Evolutionary conservation across 2,888 invertebrate species (phyloP).

Genomic region (Danaus chrysippus): DNA sequence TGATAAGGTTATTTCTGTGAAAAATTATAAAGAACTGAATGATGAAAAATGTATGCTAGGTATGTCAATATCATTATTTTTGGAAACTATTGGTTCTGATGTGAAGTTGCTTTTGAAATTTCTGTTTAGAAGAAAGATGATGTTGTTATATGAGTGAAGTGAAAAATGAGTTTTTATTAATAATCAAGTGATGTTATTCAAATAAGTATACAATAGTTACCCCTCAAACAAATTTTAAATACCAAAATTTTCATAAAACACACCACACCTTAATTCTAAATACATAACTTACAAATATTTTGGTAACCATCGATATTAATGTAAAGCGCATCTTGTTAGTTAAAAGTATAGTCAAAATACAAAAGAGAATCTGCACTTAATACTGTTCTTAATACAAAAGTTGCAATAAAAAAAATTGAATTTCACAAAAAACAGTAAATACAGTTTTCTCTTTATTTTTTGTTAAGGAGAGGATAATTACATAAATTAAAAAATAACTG

Average conservation of each 20-base stretch:
- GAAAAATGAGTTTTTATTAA: not conserved
- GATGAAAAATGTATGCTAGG: no score
- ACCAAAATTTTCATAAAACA: slow-evolving; percentile 42
- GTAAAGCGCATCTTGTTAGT: slow-evolving; percentile 36
- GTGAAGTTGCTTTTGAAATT: no score
- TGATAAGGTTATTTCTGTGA: no score
- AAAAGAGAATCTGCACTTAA: slow-evolving; percentile 19
- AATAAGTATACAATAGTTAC: slow-evolving; percentile 15
- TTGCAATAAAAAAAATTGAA: not conserved
- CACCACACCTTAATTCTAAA: slow-evolving; percentile 75
- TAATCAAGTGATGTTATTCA: not conserved
- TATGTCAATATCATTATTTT: no score
- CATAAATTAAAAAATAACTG: not conserved
- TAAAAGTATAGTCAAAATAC: slow-evolving; percentile 1
- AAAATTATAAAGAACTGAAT: no score
- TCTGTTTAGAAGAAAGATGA: not conserved
- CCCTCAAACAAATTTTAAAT: slow-evolving; percentile 25
- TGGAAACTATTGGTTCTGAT: no score
- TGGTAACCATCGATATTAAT: slow-evolving; percentile 56
- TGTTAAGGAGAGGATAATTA: not conserved
- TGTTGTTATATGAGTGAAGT: slow-evolving; percentile 1
- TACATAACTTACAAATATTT: slow-evolving; percentile 47
- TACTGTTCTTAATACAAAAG: not conserved
- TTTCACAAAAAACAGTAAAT: not conserved
- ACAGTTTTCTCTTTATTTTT: not conserved